Evolutionary conservation across 1,140 invertebrate species (phyloP), one percentile per base, ranked within the genome.

Genomic region (Penaeus japonicus): DNA sequence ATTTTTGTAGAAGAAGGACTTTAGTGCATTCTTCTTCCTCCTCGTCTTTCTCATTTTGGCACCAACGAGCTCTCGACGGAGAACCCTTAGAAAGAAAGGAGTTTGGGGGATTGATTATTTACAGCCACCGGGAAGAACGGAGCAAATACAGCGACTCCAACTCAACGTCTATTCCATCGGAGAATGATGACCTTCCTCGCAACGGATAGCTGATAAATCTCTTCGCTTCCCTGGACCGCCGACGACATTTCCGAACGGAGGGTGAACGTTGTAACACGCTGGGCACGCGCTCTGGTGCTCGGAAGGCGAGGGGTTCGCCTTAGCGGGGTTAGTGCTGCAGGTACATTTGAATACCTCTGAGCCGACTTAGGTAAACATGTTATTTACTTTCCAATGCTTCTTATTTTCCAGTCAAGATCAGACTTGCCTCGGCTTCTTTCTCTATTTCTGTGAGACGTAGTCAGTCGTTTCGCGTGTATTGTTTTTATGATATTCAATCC

Each of bases 281-380:
- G 47, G 47, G 10, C 47, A 12, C 5, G 22, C 24, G n/a, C 18
- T 18, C 27, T 18, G 70, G 35, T 27, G 20, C 24, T 18, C 20
- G n/a, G 20, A 27, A 24, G 2, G n/a, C 18, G 70, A 30, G 70
- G 70, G 24, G 27, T 27, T 30, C 70, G 35, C 5, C 27, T 18
- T 30, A 73, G 70, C 70, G 30, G 81, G 81, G 18, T 27, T 35
- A 35, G 17, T 24, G 81, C 30, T n/a, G 39, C 47, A 47, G 32
- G 81, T 20, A n/a, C 30, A 83, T 83, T 83, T 83, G 57, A 83
- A 83, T 83, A 83, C 59, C 59, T 35, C 27, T 35, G 81, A 83
- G 22, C 81, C 81, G 32, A 62, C 57, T 83, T 65, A 65, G 57
- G 81, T 83, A 83, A 83, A 83, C 81, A 83, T 83, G 81, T 83